These are phyloP conservation scores for Hypocryptadius cinnamomeus DNA, from an alignment of 2,113 vertebrate genomes.

Conservation along the genomic window DNA sequence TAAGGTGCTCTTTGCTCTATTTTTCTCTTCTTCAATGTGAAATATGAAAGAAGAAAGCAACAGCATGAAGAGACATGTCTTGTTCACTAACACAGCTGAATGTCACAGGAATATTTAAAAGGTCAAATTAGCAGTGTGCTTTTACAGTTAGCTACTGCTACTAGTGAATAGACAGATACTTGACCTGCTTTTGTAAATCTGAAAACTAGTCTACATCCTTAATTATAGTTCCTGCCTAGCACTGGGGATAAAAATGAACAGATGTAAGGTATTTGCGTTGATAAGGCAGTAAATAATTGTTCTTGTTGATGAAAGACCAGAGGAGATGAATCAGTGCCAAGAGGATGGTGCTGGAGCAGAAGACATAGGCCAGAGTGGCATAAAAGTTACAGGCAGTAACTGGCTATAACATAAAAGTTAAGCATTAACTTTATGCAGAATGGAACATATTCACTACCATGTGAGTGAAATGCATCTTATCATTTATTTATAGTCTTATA, in stretches of 20 bases:
- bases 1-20: background rate
- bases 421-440: background rate
- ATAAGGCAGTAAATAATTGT: background rate
- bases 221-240: background rate
- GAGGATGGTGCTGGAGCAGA: background rate
- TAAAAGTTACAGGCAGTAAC: background rate
- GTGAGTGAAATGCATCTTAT: background rate
- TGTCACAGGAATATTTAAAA: background rate
- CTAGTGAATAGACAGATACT: background rate
- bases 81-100: background rate
- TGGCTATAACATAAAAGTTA: background rate
- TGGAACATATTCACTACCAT: background rate
- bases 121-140: background rate
- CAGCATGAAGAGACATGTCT: background rate
- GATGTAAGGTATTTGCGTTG: background rate
- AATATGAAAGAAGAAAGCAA: background rate
- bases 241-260: background rate
- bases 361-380: fast-evolving
- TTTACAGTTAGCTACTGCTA: background rate
- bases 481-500: background rate
- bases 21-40: background rate
- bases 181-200: background rate
- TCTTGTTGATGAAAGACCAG: background rate
- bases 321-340: background rate
- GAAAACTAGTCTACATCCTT: background rate